Evolutionary conservation across 2,888 invertebrate species (phyloP).

Genomic region (Mesorhabditis spiculigera): DNA sequence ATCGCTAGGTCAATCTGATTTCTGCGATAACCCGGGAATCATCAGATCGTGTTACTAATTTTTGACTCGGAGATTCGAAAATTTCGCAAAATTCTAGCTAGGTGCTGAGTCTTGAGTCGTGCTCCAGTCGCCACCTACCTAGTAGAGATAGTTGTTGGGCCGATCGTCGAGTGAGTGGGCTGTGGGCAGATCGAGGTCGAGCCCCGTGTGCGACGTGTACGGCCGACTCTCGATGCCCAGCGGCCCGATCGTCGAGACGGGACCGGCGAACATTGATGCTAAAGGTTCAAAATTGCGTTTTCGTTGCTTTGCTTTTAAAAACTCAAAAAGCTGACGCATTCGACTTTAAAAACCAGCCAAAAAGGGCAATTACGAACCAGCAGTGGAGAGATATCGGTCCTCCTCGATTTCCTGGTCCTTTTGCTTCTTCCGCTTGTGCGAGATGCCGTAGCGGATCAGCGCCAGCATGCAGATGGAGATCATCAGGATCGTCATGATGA

Average conservation of each 20-base stretch:
- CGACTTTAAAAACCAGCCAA: constrained; percentile 1
- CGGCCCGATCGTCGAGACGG: constrained; percentile 25
- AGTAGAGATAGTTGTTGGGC: constrained; percentile 49
- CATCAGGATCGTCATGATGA: constrained; percentile 56
- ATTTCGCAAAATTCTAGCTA: too few species aligned
- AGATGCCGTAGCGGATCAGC: constrained; percentile 56
- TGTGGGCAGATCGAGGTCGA: constrained; percentile 53
- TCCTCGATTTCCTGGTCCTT: constrained; percentile 57
- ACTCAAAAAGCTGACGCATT: neutral
- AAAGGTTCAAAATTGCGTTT: constrained; percentile 10
- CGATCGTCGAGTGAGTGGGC: constrained; percentile 52
- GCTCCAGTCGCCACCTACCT: constrained; percentile 4
- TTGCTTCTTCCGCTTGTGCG: constrained; percentile 55
- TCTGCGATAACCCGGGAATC: too few species aligned
- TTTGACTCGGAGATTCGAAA: too few species aligned
- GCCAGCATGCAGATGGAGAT: constrained; percentile 56
- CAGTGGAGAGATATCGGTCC: constrained; percentile 47
- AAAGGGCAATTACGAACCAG: constrained; percentile 23
- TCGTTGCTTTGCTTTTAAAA: too few species aligned
- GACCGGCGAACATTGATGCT: constrained; percentile 45
- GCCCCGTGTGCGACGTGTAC: constrained; percentile 40
- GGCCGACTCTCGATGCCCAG: constrained; percentile 28
- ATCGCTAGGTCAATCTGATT: too few species aligned
- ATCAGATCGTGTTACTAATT: too few species aligned
- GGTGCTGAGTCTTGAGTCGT: too few species aligned